These are phyloP conservation scores for Bembecia ichneumoniformis DNA, from an alignment of 2,888 invertebrate species.

Conservation along the genomic window DNA sequence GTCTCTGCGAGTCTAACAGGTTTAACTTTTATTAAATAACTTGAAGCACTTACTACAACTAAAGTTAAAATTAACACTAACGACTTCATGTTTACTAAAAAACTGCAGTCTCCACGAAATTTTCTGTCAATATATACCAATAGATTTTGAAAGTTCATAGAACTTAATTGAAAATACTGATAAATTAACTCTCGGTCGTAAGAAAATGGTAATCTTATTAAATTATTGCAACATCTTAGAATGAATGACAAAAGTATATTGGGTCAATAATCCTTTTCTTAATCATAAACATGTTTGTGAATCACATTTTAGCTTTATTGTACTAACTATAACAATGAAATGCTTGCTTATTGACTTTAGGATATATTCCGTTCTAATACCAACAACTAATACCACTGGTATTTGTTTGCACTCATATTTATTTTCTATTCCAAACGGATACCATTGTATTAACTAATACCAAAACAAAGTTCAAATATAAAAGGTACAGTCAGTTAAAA, in stretches of 20 bases:
- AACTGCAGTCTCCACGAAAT: conserved; percentile 17
- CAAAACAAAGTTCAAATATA: too few relatives aligned
- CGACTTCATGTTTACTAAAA: conserved; percentile 37
- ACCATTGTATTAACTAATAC: too few relatives aligned
- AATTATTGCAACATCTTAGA: conserved; percentile 1
- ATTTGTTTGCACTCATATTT: too few relatives aligned
- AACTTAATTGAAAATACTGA: conserved; percentile 11
- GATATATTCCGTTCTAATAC: too few relatives aligned
- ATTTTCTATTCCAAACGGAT: too few relatives aligned
- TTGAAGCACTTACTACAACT: conserved; percentile 21
- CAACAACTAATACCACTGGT: too few relatives aligned
- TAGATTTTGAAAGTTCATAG: conserved; percentile 30
- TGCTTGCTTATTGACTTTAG: too few relatives aligned
- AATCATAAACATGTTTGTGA: too few relatives aligned
- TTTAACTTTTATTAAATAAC: conserved; percentile 43
- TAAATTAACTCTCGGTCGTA: not conserved
- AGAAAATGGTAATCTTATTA: not conserved
- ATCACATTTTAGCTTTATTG: too few relatives aligned
- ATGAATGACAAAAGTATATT: conserved; percentile 23
- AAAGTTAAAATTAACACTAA: conserved; percentile 25
- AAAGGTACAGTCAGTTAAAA: too few relatives aligned
- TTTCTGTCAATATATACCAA: conserved; percentile 24
- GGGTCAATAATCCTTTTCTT: conserved; percentile 19
- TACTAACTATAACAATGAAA: too few relatives aligned
- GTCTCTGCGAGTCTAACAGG: conserved; percentile 24